Base-by-base conservation (phyloP, 2,888 invertebrate genomes). In the Pogonocherus hispidulus region DNA sequence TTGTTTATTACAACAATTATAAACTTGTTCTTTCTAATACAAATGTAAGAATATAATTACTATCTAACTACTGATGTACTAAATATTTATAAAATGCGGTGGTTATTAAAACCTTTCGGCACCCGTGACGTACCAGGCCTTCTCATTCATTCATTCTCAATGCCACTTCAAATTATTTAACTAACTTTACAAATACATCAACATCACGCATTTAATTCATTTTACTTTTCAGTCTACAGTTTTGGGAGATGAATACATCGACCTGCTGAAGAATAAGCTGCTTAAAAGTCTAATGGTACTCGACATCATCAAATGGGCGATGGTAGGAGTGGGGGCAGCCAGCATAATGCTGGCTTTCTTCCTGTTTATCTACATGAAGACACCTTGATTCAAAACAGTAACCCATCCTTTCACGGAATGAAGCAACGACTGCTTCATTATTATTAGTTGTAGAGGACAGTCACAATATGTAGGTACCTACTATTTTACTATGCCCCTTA, bases 221-320 rank as follows among this genome's bases (percentile, higher is more conserved):
- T 70, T 51, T 69, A n/a, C n/a, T 63, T 80, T 77, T 51, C 72
- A 81, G 81, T 73, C 76, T 20, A 69, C 76, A 22, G 69, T 67
- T 11, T 65, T 81, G 44, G 75, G 73, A n/a, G 78, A 79, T 47
- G 55, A 72, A 47, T 79, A 69, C 69, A 67, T 78, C 8, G 73
- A 76, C 19, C 62, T 71, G 64, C 64, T 81, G 16, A 77, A 78
- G 63, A 69, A 66, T 14, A 68, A 72, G 22, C 70, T 80, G 11
- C 72, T 80, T 51, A 56, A 69, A 51, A 78, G 60, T 19, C 57
- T 81, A 51, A 68, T 73, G 18, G 74, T 78, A 23, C 35, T 79
- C 18, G 73, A 79, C 22, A 77, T 78, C n/a, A 56, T 79, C 27
- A 79, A 73, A 69, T 81, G 79, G 76, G 60, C 54, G n/a, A 55